phyloP scores from a whole-genome alignment of 2,888 invertebrate species.

The Physocephala rufipes region DNA sequence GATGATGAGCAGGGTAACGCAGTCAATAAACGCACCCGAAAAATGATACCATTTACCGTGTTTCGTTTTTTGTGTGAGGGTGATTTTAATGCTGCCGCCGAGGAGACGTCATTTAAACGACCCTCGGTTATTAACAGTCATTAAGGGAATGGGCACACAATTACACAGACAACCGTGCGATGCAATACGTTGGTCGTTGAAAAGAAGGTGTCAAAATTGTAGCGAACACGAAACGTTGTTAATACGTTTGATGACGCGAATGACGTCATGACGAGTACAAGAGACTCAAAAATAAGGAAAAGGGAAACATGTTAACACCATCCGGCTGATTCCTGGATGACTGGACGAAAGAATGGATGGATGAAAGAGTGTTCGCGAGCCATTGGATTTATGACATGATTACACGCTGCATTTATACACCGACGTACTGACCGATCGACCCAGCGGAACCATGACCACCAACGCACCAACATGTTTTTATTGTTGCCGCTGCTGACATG shows the following conservation, averaged over 20 bases:
- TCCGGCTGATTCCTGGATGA: not conserved
- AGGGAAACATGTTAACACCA: not conserved
- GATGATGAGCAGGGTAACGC: constrained; percentile 3
- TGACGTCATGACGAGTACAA: constrained; percentile 18
- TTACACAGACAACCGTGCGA: not conserved
- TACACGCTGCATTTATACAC: constrained; percentile 5
- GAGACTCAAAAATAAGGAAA: not conserved
- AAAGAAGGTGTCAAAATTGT: constrained; percentile 35
- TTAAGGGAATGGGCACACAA: constrained; percentile 41
- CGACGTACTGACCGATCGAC: not conserved
- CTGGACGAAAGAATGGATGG: not conserved
- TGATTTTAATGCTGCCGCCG: constrained; percentile 1
- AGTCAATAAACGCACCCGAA: constrained; percentile 21
- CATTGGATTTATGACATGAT: constrained; percentile 32
- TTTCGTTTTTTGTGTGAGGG: constrained; percentile 11
- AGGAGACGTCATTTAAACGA: not conserved
- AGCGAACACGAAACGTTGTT: not conserved
- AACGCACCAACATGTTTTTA: not conserved
- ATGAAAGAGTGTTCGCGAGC: too few species aligned
- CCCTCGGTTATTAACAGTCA: constrained; percentile 48
- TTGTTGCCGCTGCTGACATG: not conserved
- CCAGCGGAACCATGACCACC: not conserved
- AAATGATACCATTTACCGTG: constrained; percentile 22
- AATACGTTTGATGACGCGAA: not conserved
- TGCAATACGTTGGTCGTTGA: not conserved